These are phyloP conservation scores for Petrolisthes manimaculis DNA, from an alignment of 2,888 invertebrate genomes.

Conservation along the genomic window DNA sequence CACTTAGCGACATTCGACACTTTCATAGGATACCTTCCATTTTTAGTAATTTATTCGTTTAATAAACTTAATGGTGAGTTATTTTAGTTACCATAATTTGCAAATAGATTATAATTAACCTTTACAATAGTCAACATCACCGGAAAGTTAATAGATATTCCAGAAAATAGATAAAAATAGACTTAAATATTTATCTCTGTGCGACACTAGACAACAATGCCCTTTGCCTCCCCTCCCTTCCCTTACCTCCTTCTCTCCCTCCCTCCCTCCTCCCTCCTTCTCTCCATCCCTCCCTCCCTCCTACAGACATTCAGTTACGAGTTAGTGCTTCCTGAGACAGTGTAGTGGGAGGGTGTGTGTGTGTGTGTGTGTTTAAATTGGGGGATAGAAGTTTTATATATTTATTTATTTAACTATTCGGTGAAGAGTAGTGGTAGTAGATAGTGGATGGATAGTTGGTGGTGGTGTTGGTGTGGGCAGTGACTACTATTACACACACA, in stretches of 20 bases:
- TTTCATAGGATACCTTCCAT: slow-evolving; percentile 4
- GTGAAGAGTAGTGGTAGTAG: neutral
- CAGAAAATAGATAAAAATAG: too few species aligned
- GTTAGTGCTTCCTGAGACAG: neutral
- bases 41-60: neutral
- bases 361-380: neutral
- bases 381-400: neutral
- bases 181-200: too few species aligned
- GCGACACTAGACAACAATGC: too few species aligned
- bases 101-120: too few species aligned
- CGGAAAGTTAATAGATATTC: too few species aligned
- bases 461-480: too few species aligned
- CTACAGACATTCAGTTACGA: neutral
- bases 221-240: too few species aligned
- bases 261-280: neutral
- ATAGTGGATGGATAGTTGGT: neutral
- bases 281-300: neutral
- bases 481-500: neutral
- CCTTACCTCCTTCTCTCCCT: neutral
- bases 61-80: too few species aligned
- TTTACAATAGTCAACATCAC: too few species aligned
- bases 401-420: neutral
- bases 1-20: too few species aligned
- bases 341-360: neutral
- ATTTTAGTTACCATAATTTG: too few species aligned